Evolutionary conservation across 2,888 invertebrate genomes (phyloP).

Genomic region (Amphipyra berbera): DNA sequence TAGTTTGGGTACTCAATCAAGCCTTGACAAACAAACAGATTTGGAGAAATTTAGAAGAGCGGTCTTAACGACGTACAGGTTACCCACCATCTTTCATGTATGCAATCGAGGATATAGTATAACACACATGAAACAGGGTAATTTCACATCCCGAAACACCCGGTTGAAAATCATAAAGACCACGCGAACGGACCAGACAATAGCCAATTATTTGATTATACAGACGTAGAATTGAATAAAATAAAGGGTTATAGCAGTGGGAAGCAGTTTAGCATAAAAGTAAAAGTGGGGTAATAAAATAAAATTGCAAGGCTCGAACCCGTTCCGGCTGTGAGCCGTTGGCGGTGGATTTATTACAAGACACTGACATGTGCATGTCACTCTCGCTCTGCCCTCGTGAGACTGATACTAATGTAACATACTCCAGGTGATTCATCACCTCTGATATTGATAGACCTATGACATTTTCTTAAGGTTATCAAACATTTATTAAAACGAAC

Average conservation of each 20-base stretch:
- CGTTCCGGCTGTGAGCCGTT: conserved; percentile 68
- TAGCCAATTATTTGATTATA: conserved; percentile 5
- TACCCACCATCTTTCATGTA: too few species aligned
- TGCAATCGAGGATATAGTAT: background rate
- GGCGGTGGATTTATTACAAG: conserved; percentile 74
- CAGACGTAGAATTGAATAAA: conserved; percentile 32
- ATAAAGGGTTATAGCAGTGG: conserved; percentile 46
- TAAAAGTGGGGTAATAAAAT: conserved; percentile 84
- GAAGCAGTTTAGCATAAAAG: conserved; percentile 74
- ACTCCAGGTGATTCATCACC: conserved; percentile 30
- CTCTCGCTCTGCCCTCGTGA: conserved; percentile 63
- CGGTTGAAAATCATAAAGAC: conserved; percentile 15
- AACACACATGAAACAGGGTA: too few species aligned
- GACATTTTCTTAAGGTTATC: background rate
- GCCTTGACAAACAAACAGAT: too few species aligned
- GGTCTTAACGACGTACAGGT: background rate
- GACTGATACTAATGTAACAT: conserved; percentile 37
- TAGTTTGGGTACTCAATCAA: conserved; percentile 21
- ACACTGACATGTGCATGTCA: conserved; percentile 60
- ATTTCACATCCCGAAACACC: conserved; percentile 1
- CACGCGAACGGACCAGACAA: background rate
- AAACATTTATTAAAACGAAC: background rate
- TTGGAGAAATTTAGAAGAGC: background rate
- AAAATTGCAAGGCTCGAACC: conserved; percentile 72
- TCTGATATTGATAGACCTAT: conserved; percentile 5